phyloP scores from a whole-genome alignment of 2,113 vertebrate genomes.

The Balaenoptera acutorostrata region DNA sequence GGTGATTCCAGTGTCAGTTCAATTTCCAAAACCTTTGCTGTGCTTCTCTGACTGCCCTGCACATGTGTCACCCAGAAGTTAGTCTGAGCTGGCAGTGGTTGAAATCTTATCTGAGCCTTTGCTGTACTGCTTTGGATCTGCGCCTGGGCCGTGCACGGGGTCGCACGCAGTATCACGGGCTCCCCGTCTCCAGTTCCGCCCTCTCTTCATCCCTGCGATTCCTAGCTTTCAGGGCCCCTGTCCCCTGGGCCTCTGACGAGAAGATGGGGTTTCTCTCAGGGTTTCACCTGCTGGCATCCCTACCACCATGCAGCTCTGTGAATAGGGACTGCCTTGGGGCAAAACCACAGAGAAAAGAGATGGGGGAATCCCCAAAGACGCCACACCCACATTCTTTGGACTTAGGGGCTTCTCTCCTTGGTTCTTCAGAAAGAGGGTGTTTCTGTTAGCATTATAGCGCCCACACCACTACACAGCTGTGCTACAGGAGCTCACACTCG shows the following conservation, averaged over 20 bases:
- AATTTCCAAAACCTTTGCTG: background rate
- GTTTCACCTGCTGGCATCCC: background rate
- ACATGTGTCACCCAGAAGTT: rapidly evolving
- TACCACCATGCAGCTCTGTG: background rate
- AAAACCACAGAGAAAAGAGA: background rate
- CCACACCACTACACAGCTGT: background rate
- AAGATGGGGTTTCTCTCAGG: background rate
- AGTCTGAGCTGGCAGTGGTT: background rate
- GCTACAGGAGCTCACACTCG: background rate
- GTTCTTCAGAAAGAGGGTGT: background rate
- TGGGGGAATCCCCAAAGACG: background rate
- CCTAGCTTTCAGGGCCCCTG: background rate
- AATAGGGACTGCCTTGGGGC: background rate
- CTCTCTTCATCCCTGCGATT: background rate
- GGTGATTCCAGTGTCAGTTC: background rate
- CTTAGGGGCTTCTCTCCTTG: background rate
- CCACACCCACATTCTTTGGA: background rate
- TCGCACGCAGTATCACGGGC: background rate
- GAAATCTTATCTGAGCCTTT: background rate
- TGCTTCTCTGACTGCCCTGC: background rate
- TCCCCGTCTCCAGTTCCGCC: background rate
- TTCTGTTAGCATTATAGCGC: background rate
- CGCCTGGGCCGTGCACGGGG: background rate
- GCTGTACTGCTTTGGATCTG: background rate
- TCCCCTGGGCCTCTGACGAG: background rate